phyloP scores from a whole-genome alignment of 2,888 invertebrate genomes.

The Dynastes maya region DNA sequence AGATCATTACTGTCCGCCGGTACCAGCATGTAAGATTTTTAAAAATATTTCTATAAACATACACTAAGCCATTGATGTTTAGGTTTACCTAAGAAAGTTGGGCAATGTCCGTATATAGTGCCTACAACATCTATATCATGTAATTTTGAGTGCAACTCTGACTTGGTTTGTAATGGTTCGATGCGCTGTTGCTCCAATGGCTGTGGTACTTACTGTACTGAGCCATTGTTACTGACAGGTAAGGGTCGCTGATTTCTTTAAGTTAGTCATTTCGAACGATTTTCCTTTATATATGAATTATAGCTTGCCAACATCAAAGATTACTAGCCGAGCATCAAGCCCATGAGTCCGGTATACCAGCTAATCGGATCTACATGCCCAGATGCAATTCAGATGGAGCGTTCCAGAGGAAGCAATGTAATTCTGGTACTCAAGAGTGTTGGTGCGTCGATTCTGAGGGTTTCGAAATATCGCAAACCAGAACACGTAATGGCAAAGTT shows the following conservation, averaged over 20 bases:
- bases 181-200: conserved; percentile 90
- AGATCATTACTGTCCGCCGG: conserved; percentile 88
- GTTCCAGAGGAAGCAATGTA: conserved; percentile 83
- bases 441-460: conserved; percentile 89
- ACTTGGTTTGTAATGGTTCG: conserved; percentile 81
- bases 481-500: conserved; percentile 67
- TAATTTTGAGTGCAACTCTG: conserved; percentile 84
- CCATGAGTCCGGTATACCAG: conserved; percentile 82
- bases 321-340: conserved; percentile 75
- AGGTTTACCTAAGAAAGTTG: conserved; percentile 80
- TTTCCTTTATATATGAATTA: not conserved
- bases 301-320: conserved; percentile 79
- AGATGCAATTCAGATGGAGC: conserved; percentile 80
- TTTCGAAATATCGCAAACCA: conserved; percentile 81
- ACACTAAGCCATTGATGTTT: conserved; percentile 38
- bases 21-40: conserved; percentile 80
- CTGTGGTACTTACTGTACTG: conserved; percentile 87
- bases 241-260: conserved; percentile 32
- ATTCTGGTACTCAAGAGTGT: conserved; percentile 78
- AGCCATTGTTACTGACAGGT: conserved; percentile 80
- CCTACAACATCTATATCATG: conserved; percentile 79
- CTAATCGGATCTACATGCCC: conserved; percentile 83
- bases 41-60: not conserved
- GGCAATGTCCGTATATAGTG: conserved; percentile 89
- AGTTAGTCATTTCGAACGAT: not conserved